Evolutionary conservation across 2,113 vertebrate species (phyloP).

Genomic region (Progne subis): DNA sequence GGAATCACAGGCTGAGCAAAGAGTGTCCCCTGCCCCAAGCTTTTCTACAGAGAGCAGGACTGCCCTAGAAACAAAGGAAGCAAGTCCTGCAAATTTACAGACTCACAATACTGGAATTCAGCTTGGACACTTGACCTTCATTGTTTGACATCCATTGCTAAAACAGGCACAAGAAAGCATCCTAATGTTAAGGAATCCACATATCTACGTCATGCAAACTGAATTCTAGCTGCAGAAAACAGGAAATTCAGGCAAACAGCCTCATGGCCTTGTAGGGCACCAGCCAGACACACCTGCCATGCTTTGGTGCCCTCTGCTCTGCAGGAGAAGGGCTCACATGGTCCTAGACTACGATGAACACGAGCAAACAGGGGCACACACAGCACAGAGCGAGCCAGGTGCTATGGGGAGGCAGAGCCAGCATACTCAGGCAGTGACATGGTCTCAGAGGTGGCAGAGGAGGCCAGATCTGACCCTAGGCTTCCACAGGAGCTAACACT

Average conservation of each 20-base stretch:
- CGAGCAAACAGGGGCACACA: accelerated
- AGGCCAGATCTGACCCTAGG: not conserved
- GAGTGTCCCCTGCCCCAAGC: accelerated
- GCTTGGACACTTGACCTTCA: not conserved
- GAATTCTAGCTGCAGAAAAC: not conserved
- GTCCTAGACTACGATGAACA: not conserved
- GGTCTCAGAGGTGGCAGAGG: not conserved
- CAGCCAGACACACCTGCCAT: not conserved
- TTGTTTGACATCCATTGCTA: not conserved
- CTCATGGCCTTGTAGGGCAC: accelerated
- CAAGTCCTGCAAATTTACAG: not conserved
- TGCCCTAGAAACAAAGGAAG: not conserved
- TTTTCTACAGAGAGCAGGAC: not conserved
- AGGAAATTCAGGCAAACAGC: not conserved
- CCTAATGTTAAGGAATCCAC: not conserved
- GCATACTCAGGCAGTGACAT: not conserved
- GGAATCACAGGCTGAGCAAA: not conserved
- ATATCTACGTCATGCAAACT: not conserved
- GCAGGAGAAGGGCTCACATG: accelerated
- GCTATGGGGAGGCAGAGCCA: not conserved
- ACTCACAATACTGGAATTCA: not conserved
- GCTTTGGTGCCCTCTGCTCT: not conserved
- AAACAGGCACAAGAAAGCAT: not conserved
- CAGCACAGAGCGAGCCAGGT: not conserved
- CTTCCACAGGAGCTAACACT: accelerated